Base-by-base conservation (phyloP, 2,113 vertebrate genomes). In the Oryzias celebensis region DNA sequence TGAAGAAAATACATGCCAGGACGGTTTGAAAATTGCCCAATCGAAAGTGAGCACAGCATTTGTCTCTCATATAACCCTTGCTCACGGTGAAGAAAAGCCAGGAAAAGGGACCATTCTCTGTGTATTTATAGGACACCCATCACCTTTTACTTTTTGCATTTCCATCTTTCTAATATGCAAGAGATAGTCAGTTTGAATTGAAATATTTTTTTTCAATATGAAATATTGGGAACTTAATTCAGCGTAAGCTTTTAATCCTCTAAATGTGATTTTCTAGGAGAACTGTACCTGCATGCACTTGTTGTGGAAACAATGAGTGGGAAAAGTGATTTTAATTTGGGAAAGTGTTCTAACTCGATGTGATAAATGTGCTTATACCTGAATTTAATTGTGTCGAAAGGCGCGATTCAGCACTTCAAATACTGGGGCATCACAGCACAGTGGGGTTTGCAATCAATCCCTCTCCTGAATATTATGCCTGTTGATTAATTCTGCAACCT, bases 341-440 rank as follows among this genome's bases (percentile, higher is more conserved):
- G 48, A 77, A 86, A 84, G 59, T 54, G 62, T 67, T 56, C 70
- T 71, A 75, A 64, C 68, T 51, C 65, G 48, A 68, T 85, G 77
- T 81, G 83, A 90, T 85, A 88, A 85, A 80, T 74, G 47, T 81
- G 71, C 64, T 86, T 79, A 83, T 81, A 62, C 74, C 50, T 87
- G 85, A 90, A 85, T 79, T 84, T 78, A 80, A 90, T 87, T 88
- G 85, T 84, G 71, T 88, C 75, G 7, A 85, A 85, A 89, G 62
- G 50, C 58, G 58, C 67, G 86, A 89, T 89, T 85, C 82, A 79
- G 67, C 73, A 77, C 71, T 81, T 83, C 31, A 12, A 48, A 48
- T 17, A 62, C 70, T 16, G 3, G 45, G 58, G 55, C 66, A 31
- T 36, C 51, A 53, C 61, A 64, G 41, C 58, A 52, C 17, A 62